Conservation (phyloP, 2,797 vertebrate genomes). For the Aphelocoma californica region DNA sequence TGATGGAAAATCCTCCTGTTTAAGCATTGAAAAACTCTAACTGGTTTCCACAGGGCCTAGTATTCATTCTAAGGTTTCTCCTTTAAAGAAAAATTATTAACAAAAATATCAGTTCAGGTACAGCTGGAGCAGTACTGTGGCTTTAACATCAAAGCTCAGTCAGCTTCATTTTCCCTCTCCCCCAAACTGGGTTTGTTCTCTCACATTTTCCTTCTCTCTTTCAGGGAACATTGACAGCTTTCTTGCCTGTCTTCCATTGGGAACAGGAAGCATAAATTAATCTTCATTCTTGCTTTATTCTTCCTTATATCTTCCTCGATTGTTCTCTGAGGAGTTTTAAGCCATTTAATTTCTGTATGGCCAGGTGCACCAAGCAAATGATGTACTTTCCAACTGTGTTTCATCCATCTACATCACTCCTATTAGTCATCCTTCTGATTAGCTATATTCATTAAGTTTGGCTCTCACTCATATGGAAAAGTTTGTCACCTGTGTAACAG, state of each 20-base stretch:
- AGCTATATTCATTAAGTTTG: neutral
- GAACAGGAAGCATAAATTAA: neutral
- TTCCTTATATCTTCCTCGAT: neutral
- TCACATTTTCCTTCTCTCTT: neutral
- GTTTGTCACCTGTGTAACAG: neutral
- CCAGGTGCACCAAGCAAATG: neutral
- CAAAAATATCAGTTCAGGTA: neutral
- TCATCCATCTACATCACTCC: neutral
- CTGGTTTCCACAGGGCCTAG: neutral
- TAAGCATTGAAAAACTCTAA: neutral
- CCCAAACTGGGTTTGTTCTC: neutral
- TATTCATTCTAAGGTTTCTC: neutral
- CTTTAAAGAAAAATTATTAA: neutral
- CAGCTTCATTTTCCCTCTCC: neutral
- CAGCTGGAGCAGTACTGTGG: neutral
- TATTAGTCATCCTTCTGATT: neutral
- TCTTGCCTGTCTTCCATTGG: neutral
- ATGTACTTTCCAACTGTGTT: neutral
- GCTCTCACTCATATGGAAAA: neutral
- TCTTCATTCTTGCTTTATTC: neutral
- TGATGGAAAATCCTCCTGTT: neutral
- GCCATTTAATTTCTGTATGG: neutral
- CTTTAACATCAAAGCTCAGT: neutral
- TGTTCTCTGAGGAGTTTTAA: slow-evolving; percentile 3
- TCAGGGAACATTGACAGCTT: neutral